A percentile compares a stretch with the other conserved stretches of the same genome.
Conservation (phyloP, 2,888 invertebrate genomes). For the Andrena hattorfiana region DNA sequence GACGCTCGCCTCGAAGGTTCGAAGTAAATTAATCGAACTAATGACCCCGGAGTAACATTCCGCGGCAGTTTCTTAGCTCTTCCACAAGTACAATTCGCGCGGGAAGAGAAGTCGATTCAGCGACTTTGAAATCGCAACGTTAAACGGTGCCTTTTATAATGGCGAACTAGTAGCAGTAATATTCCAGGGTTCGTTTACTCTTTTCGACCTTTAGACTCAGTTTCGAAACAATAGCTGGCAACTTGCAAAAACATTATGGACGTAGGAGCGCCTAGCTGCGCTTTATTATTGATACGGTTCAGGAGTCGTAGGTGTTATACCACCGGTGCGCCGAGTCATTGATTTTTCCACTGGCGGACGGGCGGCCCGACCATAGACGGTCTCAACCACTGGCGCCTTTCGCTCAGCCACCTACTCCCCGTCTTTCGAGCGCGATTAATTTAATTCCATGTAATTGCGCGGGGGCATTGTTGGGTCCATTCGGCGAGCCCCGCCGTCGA, state of each 20-base stretch:
- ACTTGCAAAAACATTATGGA: background rate
- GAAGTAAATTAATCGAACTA: too few relatives aligned
- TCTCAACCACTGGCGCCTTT: conserved; percentile 25
- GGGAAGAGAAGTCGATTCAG: too few relatives aligned
- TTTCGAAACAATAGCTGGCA: background rate
- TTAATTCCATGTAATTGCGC: conserved; percentile 22
- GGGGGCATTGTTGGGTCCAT: background rate
- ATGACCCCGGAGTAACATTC: too few relatives aligned
- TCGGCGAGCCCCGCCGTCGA: background rate
- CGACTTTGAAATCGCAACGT: too few relatives aligned
- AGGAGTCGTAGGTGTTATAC: background rate
- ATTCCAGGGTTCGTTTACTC: too few relatives aligned
- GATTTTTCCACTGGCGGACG: conserved; percentile 39
- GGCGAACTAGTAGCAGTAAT: too few relatives aligned
- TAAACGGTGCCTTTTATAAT: too few relatives aligned
- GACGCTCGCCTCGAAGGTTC: background rate
- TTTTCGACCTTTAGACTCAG: too few relatives aligned
- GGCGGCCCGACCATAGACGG: conserved; percentile 13
- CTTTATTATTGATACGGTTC: background rate
- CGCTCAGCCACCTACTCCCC: background rate
- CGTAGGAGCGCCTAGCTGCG: background rate
- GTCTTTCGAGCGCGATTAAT: conserved; percentile 2
- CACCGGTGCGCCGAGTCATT: conserved; percentile 14
- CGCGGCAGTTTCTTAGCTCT: too few relatives aligned
- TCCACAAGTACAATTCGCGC: too few relatives aligned